phyloP scores from a whole-genome alignment of 2,797 vertebrate species.

The Triplophysa yarkandensis region DNA sequence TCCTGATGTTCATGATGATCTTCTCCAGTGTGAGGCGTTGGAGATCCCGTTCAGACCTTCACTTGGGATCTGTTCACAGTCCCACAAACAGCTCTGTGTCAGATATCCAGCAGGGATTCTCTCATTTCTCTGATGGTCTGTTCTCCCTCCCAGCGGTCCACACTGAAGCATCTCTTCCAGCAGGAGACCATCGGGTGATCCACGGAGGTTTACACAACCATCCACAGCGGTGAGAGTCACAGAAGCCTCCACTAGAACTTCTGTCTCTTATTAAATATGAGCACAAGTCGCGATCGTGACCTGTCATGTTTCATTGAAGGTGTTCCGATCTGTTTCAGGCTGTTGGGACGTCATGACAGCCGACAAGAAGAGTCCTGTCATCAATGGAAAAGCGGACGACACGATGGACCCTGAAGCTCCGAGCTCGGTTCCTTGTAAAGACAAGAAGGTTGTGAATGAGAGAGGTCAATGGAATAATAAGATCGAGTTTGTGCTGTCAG shows the following conservation, averaged over 20 bases:
- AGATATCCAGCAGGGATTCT: constrained; percentile 62
- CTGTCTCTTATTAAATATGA: too few species aligned
- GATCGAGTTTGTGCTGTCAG: constrained; percentile 95
- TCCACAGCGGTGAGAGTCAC: constrained; percentile 74
- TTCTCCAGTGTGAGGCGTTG: constrained; percentile 76
- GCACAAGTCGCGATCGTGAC: too few species aligned
- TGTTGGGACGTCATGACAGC: constrained; percentile 91
- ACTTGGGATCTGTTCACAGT: constrained; percentile 73
- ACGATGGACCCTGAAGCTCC: constrained; percentile 84
- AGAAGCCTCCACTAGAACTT: too few species aligned
- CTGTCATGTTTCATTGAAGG: too few species aligned
- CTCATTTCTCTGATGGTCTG: constrained; percentile 57
- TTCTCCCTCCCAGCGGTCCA: constrained; percentile 64
- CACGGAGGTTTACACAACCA: constrained; percentile 70
- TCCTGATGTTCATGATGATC: constrained; percentile 67
- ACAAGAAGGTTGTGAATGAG: constrained; percentile 86
- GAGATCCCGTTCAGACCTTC: constrained; percentile 70
- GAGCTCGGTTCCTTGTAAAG: constrained; percentile 78
- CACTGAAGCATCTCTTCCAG: constrained; percentile 64
- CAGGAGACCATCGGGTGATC: constrained; percentile 69
- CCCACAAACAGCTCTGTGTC: constrained; percentile 63
- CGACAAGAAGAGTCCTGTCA: constrained; percentile 92
- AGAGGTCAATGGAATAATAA: constrained; percentile 99
- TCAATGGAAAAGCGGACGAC: constrained; percentile 94
- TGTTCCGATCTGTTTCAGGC: constrained; percentile 63